Conservation (phyloP, 2,113 vertebrate genomes). For the Mixornis gularis region DNA sequence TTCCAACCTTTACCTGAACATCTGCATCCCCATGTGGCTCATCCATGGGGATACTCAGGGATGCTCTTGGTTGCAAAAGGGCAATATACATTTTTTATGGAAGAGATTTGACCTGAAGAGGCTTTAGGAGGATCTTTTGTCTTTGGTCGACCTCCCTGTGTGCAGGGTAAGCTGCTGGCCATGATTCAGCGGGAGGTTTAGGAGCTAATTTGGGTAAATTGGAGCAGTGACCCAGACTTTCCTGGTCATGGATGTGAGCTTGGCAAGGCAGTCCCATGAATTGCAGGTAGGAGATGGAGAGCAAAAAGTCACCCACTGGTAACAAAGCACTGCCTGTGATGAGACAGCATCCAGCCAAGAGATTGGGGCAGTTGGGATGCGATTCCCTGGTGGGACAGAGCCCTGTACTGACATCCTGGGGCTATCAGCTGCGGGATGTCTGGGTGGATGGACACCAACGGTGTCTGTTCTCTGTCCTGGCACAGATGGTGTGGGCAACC, state of each 20-base stretch:
- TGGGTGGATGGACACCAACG: accelerated
- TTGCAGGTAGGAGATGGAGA: background rate
- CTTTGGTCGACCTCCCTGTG: background rate
- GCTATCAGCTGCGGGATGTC: accelerated
- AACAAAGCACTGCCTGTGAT: background rate
- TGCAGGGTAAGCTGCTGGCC: background rate
- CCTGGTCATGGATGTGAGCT: background rate
- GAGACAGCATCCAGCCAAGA: background rate
- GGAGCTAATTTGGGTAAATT: background rate
- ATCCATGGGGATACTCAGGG: background rate
- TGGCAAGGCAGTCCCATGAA: background rate
- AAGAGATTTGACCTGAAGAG: background rate
- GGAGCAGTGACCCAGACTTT: background rate
- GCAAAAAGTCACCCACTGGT: background rate
- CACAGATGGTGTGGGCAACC: slow-evolving; percentile 91
- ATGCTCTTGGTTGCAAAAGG: background rate
- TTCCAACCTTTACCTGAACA: background rate
- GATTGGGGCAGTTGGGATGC: accelerated
- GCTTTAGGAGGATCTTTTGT: background rate
- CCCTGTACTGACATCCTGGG: accelerated
- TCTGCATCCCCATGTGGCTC: background rate
- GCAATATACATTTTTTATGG: background rate
- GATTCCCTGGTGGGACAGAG: background rate
- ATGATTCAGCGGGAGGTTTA: background rate
- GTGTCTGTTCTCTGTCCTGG: background rate